Percentiles rank a stretch among this genome's conserved stretches.
phyloP scores from a whole-genome alignment of 1,140 invertebrate species.

The Bombus superbus region DNA sequence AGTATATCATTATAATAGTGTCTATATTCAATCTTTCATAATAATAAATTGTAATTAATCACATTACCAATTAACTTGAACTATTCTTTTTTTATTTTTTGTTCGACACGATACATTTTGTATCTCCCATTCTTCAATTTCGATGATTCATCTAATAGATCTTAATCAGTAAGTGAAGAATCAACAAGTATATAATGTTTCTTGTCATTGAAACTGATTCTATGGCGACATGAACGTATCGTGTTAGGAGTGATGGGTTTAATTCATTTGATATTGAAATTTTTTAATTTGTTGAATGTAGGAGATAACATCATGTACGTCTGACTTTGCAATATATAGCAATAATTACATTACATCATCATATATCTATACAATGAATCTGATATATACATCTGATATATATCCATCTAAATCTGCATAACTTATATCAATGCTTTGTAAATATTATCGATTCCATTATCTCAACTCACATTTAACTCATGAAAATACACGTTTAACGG shows the following conservation, averaged over 20 bases:
- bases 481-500: neutral
- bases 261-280: neutral
- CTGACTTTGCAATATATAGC: no score
- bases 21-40: no score
- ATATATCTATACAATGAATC: neutral
- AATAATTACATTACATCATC: neutral
- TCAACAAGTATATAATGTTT: neutral
- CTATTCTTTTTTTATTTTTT: neutral
- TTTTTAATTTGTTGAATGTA: neutral
- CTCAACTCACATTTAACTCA: neutral
- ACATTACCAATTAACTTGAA: neutral
- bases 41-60: neutral
- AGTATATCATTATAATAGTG: no score
- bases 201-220: neutral
- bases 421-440: neutral
- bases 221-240: neutral
- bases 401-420: neutral
- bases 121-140: neutral
- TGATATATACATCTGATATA: neutral
- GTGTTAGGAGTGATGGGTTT: neutral
- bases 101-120: neutral
- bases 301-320: no score
- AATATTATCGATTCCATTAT: neutral
- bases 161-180: neutral
- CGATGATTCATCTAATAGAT: neutral